A percentile compares a stretch with the other conserved stretches of the same genome.
These are phyloP conservation scores for Cotesia congregata DNA, from an alignment of 2,888 invertebrate genomes.

Conservation along the genomic window DNA sequence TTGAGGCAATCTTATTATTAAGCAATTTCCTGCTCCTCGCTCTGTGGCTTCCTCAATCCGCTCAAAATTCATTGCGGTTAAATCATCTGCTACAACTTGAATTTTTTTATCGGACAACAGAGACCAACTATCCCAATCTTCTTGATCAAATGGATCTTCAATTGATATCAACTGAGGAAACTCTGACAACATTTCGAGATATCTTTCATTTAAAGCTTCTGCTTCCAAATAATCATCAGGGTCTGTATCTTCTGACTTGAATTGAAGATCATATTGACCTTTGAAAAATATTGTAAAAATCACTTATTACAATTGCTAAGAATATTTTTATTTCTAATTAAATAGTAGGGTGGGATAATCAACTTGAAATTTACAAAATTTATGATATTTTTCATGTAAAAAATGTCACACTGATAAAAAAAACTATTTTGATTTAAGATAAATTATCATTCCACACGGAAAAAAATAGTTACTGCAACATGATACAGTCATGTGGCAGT, in stretches of 20 bases:
- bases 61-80: constrained; percentile 60
- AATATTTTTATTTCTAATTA: background rate
- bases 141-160: constrained; percentile 64
- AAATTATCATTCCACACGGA: no score
- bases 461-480: no score
- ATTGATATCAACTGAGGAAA: constrained; percentile 61
- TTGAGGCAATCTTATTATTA: constrained; percentile 60
- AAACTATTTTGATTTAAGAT: no score
- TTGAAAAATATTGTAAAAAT: background rate
- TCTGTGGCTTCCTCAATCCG: constrained; percentile 62
- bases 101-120: constrained; percentile 55
- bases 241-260: constrained; percentile 62
- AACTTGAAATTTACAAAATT: no score
- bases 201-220: constrained; percentile 57
- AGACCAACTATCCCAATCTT: constrained; percentile 65
- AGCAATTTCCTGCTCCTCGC: constrained; percentile 56
- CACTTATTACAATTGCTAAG: background rate
- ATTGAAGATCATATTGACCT: constrained; percentile 60
- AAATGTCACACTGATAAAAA: no score
- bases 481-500: no score
- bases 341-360: no score
- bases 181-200: constrained; percentile 55
- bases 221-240: constrained; percentile 60
- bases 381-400: no score
- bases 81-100: constrained; percentile 61